Conservation (phyloP, 2,888 invertebrate species). For the Oasisia sp. region DNA sequence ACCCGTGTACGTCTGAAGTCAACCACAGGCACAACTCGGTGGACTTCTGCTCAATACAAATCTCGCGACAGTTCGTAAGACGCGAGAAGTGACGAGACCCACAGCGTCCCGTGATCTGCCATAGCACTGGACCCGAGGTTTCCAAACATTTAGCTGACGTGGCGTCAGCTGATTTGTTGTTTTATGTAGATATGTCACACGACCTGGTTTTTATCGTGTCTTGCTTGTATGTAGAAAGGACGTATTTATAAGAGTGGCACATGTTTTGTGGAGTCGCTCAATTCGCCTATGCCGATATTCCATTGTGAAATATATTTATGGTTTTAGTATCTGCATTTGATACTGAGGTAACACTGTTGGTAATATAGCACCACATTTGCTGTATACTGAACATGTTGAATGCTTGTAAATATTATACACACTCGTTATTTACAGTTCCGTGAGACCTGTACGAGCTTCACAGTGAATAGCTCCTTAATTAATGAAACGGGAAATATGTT, state of each 20-base stretch:
- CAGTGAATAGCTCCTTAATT: not conserved
- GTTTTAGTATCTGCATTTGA: not conserved
- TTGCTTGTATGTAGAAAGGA: not conserved
- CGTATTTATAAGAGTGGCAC: not conserved
- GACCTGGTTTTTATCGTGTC: not conserved
- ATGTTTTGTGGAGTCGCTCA: not conserved
- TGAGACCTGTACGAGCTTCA: not conserved
- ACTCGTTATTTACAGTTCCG: not conserved
- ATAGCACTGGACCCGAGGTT: not conserved
- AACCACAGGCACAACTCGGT: not conserved
- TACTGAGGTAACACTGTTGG: not conserved
- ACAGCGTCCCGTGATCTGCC: not conserved
- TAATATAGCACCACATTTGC: not conserved
- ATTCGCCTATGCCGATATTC: not conserved
- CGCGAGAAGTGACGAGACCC: not conserved
- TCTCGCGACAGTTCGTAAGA: not conserved
- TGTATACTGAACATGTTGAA: not conserved
- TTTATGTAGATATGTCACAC: not conserved
- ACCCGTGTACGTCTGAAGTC: not conserved
- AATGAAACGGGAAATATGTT: not conserved
- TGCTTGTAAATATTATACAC: not conserved
- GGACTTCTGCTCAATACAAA: not conserved
- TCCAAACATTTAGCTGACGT: not conserved
- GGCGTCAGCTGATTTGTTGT: not conserved
- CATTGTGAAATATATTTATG: not conserved